Evolutionary conservation across 2,113 vertebrate genomes (phyloP).

Genomic region (Mustela lutreola): DNA sequence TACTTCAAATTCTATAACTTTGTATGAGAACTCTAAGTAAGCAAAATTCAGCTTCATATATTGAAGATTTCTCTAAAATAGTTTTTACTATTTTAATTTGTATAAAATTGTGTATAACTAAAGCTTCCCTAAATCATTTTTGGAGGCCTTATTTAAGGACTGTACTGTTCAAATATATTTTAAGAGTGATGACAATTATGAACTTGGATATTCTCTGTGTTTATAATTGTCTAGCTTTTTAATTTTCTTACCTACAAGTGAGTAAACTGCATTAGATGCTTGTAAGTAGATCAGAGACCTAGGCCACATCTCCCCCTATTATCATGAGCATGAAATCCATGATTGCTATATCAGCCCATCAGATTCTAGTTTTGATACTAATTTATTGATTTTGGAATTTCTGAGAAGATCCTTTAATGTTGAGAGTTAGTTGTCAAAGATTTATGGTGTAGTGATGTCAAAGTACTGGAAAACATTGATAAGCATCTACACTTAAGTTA

Average conservation of each 20-base stretch:
- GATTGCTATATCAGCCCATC: neutral
- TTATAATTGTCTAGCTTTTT: neutral
- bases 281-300: neutral
- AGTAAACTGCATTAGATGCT: neutral
- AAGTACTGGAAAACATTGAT: neutral
- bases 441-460: neutral
- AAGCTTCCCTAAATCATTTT: neutral
- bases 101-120: neutral
- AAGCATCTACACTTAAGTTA: neutral
- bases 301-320: neutral
- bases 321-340: neutral
- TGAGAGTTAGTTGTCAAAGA: neutral
- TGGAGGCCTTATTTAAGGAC: neutral
- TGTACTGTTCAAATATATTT: neutral
- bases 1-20: neutral
- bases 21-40: neutral
- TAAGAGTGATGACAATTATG: neutral
- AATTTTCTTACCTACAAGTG: neutral
- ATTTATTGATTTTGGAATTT: slow-evolving; percentile 1
- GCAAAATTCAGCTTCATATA: neutral
- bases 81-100: neutral
- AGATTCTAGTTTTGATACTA: neutral
- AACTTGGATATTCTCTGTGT: neutral
- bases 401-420: neutral
- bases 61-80: neutral